These are phyloP conservation scores for Penaeus monodon DNA, from an alignment of 2,888 invertebrate genomes.

Conservation along the genomic window DNA sequence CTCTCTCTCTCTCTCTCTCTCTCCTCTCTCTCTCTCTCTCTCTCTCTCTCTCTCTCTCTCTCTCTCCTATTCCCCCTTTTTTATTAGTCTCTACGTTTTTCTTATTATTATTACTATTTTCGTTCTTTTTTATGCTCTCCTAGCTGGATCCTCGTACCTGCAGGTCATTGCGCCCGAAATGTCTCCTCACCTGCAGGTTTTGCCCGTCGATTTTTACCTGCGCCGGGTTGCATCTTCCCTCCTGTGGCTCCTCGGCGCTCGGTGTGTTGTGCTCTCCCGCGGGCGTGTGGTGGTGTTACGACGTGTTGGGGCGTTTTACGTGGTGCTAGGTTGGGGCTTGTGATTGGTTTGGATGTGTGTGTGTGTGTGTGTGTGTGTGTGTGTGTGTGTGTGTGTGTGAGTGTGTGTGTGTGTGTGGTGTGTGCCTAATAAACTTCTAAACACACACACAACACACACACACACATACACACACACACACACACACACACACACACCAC, in stretches of 20 bases:
- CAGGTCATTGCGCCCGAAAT: neutral
- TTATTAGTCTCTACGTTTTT: neutral
- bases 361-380: neutral
- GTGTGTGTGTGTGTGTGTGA: too few species aligned
- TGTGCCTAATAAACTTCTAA: too few species aligned
- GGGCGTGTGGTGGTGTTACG: neutral
- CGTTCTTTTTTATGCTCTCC: neutral
- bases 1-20: too few species aligned
- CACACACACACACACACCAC: too few species aligned
- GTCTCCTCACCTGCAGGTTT: neutral
- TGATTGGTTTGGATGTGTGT: neutral
- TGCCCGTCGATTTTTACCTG: neutral
- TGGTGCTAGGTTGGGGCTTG: too few species aligned
- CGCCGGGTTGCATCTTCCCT: neutral
- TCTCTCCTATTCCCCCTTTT: neutral
- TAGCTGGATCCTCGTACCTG: too few species aligned
- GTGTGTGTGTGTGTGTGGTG: too few species aligned
- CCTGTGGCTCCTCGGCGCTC: neutral
- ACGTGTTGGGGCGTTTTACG: too few species aligned
- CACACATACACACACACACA: too few species aligned
- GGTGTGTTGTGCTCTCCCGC: neutral
- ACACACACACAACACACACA: too few species aligned
- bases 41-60: neutral
- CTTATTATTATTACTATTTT: neutral
- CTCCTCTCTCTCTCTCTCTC: neutral